phyloP scores from a whole-genome alignment of 2,888 invertebrate species.

The Philopedon plagiatum region DNA sequence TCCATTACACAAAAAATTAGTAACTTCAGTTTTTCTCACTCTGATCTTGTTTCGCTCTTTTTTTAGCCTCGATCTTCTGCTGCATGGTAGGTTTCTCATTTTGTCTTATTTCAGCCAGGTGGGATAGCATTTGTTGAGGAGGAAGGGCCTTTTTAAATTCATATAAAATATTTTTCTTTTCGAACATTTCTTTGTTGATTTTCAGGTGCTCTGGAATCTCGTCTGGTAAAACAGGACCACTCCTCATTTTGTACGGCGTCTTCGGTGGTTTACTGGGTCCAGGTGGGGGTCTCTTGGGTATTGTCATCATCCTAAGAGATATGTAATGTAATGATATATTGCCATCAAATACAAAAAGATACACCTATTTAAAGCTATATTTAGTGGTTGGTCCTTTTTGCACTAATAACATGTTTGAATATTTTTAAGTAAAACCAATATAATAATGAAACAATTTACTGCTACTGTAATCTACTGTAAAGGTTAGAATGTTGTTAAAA shows the following conservation, averaged over 20 bases:
- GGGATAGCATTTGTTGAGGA: conserved; percentile 59
- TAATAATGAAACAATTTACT: too few species aligned
- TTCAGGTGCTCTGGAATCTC: conserved; percentile 59
- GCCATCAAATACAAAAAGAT: too few species aligned
- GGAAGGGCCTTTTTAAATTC: conserved; percentile 63
- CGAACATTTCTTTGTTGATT: conserved; percentile 60
- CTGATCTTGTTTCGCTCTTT: neutral
- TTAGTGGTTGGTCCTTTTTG: too few species aligned
- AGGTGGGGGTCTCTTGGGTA: conserved; percentile 47
- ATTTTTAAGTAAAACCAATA: too few species aligned
- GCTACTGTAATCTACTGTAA: too few species aligned
- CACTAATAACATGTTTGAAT: too few species aligned
- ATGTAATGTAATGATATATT: neutral
- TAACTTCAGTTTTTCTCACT: too few species aligned
- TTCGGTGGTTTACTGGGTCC: neutral
- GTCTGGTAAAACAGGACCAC: conserved; percentile 58
- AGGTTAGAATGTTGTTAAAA: too few species aligned
- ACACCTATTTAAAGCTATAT: too few species aligned
- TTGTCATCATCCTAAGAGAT: conserved; percentile 50
- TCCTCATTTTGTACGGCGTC: conserved; percentile 55
- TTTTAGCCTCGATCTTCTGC: neutral
- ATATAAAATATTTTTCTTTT: conserved; percentile 63
- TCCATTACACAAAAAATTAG: neutral
- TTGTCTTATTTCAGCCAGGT: conserved; percentile 59
- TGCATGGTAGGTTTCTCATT: conserved; percentile 51